A percentile compares a stretch with the other conserved stretches of the same genome.
Conservation (phyloP, 2,888 invertebrate species). For the Watsonalla cultraria region DNA sequence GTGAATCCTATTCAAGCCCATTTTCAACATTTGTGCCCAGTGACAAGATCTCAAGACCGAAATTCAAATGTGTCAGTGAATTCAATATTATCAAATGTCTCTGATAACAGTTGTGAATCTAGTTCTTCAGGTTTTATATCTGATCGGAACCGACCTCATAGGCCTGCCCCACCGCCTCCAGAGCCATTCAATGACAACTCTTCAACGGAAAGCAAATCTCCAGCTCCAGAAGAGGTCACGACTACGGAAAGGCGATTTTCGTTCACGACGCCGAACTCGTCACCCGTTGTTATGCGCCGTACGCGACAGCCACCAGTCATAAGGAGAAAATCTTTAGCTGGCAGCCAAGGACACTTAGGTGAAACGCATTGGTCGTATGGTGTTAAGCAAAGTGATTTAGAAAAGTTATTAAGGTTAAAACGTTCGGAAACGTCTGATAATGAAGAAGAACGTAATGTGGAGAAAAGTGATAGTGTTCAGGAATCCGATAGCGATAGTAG, state of each 20-base stretch:
- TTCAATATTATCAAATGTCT: conserved; percentile 69
- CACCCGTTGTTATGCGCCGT: conserved; percentile 58
- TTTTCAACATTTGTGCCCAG: conserved; percentile 60
- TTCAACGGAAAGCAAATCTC: conserved; percentile 47
- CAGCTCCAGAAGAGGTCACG: conserved; percentile 34
- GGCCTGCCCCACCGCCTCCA: conserved; percentile 72
- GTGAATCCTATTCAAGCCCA: conserved; percentile 61
- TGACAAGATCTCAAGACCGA: conserved; percentile 58
- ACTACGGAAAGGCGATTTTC: conserved; percentile 51
- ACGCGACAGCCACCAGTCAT: conserved; percentile 67
- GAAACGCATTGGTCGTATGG: conserved; percentile 73
- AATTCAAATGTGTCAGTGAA: conserved; percentile 73
- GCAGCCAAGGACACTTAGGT: conserved; percentile 44
- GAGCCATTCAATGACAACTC: conserved; percentile 54
- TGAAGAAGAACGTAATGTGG: conserved; percentile 50
- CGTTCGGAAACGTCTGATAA: conserved; percentile 62
- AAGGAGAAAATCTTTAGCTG: conserved; percentile 59
- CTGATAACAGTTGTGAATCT: conserved; percentile 69
- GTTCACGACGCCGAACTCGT: conserved; percentile 56
- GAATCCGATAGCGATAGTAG: conserved; percentile 30
- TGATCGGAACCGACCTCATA: conserved; percentile 65
- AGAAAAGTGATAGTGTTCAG: conserved; percentile 11
- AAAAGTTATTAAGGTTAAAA: conserved; percentile 64
- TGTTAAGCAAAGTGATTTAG: conserved; percentile 67
- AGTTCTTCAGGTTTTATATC: conserved; percentile 72